Conservation (phyloP, 2,888 invertebrate species). For the Tribolium freemani region DNA sequence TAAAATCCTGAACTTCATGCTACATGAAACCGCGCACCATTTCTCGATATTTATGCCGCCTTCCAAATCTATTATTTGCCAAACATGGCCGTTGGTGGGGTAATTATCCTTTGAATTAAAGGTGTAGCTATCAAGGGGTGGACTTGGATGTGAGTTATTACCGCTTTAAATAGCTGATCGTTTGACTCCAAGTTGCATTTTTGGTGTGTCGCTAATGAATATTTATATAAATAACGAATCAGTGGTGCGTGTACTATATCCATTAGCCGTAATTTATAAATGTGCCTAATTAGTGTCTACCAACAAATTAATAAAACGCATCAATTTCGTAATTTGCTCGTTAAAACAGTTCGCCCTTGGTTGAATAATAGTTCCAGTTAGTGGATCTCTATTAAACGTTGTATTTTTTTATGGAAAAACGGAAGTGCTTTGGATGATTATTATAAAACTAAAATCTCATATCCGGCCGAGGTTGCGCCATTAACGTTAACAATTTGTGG, state of each 20-base stretch:
- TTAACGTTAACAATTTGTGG: conserved; percentile 48
- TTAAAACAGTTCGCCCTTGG: conserved; percentile 39
- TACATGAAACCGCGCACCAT: conserved; percentile 15
- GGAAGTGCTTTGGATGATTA: conserved; percentile 57
- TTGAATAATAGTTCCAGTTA: conserved; percentile 47
- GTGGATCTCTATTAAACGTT: conserved; percentile 50
- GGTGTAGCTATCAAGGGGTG: conserved; percentile 49
- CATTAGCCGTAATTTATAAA: conserved; percentile 30
- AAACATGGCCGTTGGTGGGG: conserved; percentile 43
- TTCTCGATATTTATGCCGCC: conserved; percentile 29
- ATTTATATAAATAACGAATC: not conserved
- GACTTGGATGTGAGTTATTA: conserved; percentile 50
- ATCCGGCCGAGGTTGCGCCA: conserved; percentile 57
- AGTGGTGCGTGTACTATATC: not conserved
- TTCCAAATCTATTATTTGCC: conserved; percentile 46
- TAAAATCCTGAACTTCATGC: not conserved
- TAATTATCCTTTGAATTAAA: conserved; percentile 52
- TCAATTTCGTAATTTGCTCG: conserved; percentile 36
- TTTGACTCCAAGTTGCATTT: not conserved
- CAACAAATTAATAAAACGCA: conserved; percentile 31
- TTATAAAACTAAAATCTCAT: conserved; percentile 61
- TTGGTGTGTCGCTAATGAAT: not conserved
- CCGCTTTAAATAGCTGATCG: conserved; percentile 39
- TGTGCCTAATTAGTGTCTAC: conserved; percentile 29
- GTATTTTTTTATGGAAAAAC: conserved; percentile 51